Evolutionary conservation across 2,113 vertebrate genomes (phyloP).

Genomic region (Geococcyx californianus): DNA sequence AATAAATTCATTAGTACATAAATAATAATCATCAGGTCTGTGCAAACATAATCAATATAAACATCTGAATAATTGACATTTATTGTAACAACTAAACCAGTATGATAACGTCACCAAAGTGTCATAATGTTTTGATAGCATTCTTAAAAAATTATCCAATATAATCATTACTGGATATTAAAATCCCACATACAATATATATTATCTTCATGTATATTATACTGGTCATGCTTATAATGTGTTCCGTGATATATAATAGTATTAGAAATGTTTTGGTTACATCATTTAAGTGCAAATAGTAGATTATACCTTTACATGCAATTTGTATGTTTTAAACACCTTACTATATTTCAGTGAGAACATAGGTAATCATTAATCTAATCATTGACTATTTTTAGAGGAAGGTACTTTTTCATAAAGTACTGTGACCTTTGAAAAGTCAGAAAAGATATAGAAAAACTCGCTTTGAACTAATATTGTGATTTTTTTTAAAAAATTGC

Average conservation of each 20-base stretch:
- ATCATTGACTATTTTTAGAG: background rate
- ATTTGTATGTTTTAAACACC: background rate
- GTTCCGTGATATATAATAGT: constrained; percentile 38
- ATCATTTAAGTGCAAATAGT: constrained; percentile 50
- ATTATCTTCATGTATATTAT: constrained; percentile 9
- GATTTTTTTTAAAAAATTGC: background rate
- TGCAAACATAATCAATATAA: constrained; percentile 45
- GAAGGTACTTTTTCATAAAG: constrained; percentile 7
- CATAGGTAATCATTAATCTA: background rate
- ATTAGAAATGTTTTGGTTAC: constrained; percentile 55
- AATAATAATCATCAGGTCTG: constrained; percentile 17
- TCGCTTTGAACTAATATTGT: background rate
- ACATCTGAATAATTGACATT: constrained; percentile 15
- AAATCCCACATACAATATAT: constrained; percentile 37
- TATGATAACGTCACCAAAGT: constrained; percentile 14
- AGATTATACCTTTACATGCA: constrained; percentile 59
- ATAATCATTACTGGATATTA: background rate
- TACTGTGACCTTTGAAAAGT: constrained; percentile 1
- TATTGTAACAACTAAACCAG: constrained; percentile 1
- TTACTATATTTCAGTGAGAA: constrained; percentile 13
- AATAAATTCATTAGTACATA: constrained; percentile 17
- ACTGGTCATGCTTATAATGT: constrained; percentile 50
- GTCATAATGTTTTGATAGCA: constrained; percentile 27
- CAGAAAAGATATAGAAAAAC: background rate
- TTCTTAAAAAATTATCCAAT: constrained; percentile 48